These are phyloP conservation scores for Peromyscus leucopus DNA, from an alignment of 2,113 vertebrate genomes.

Conservation along the genomic window DNA sequence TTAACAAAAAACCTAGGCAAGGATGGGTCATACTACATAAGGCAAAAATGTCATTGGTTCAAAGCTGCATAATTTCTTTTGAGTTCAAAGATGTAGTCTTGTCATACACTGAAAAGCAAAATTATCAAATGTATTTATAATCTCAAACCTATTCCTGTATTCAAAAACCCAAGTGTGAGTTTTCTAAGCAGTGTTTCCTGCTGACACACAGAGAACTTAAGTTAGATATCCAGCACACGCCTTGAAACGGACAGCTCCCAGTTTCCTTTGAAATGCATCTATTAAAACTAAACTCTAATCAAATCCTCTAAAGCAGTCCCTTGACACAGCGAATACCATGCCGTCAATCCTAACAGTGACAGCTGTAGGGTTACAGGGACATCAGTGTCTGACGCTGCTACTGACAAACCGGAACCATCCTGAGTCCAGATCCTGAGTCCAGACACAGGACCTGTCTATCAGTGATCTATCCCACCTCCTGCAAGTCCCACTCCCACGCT, in stretches of 20 bases:
- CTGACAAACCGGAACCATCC: not conserved
- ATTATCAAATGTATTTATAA: constrained; percentile 16
- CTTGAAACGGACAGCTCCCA: constrained; percentile 6
- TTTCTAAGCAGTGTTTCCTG: constrained; percentile 41
- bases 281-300: not conserved
- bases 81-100: not conserved
- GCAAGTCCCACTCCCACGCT: not conserved
- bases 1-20: constrained; percentile 19
- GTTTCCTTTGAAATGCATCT: constrained; percentile 51
- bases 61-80: not conserved
- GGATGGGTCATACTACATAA: not conserved
- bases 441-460: not conserved
- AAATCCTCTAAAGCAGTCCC: not conserved
- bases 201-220: constrained; percentile 15
- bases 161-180: constrained; percentile 25
- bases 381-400: not conserved
- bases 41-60: not conserved
- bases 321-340: not conserved
- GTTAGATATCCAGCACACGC: not conserved
- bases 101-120: constrained; percentile 34
- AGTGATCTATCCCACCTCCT: not conserved
- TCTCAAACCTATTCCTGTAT: constrained; percentile 14
- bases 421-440: not conserved
- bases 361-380: not conserved
- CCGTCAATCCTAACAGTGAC: not conserved